Evolutionary conservation across 2,888 invertebrate genomes (phyloP).

Genomic region (Drymonia ruficornis): DNA sequence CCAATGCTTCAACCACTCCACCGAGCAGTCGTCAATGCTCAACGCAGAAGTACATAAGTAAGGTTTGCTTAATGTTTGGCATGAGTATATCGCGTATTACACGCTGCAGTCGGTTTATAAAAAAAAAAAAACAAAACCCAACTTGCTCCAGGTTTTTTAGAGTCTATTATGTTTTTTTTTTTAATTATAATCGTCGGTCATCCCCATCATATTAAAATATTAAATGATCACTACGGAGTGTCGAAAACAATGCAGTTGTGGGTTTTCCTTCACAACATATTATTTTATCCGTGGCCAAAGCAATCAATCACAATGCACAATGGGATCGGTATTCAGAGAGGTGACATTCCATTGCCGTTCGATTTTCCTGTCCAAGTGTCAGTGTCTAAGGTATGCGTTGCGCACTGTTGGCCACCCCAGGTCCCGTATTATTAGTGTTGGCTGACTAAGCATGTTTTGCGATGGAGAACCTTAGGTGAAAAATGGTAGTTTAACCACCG

Average conservation of each 20-base stretch:
- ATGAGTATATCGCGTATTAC: too few relatives aligned
- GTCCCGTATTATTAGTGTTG: slow-evolving; percentile 68
- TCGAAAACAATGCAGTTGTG: background rate
- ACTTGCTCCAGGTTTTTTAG: too few relatives aligned
- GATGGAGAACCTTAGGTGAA: slow-evolving; percentile 19
- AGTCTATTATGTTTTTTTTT: too few relatives aligned
- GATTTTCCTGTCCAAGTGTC: slow-evolving; percentile 33
- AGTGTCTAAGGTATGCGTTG: slow-evolving; percentile 43
- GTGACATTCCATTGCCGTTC: slow-evolving; percentile 30
- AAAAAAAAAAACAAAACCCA: too few relatives aligned
- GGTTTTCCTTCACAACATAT: background rate
- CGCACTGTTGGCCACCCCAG: slow-evolving; percentile 58
- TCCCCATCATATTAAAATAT: too few relatives aligned
- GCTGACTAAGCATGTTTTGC: slow-evolving; percentile 67
- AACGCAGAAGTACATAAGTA: too few relatives aligned
- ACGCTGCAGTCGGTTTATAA: too few relatives aligned
- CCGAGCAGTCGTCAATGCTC: too few relatives aligned
- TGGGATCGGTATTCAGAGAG: slow-evolving; percentile 13
- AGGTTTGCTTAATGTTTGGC: too few relatives aligned
- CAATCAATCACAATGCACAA: slow-evolving; percentile 3
- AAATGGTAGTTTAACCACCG: background rate
- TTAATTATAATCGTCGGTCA: too few relatives aligned
- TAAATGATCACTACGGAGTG: background rate
- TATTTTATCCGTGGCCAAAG: background rate
- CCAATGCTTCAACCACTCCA: too few relatives aligned